Conservation (phyloP, 2,888 invertebrate species). For the Ormyrus thymus region DNA sequence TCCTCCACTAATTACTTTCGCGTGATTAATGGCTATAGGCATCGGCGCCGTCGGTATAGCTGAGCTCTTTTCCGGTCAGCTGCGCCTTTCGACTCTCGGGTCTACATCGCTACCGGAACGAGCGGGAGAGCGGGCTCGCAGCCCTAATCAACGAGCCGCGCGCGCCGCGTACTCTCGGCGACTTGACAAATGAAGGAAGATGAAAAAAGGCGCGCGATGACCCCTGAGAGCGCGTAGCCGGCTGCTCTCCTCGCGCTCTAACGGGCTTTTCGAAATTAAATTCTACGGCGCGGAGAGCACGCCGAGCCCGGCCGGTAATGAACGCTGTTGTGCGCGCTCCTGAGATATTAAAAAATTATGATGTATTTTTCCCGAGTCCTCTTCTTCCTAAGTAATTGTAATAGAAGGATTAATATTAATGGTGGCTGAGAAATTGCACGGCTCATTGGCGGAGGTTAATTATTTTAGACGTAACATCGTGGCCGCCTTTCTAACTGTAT, state of each 20-base stretch:
- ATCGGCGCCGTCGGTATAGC: slow-evolving; percentile 52
- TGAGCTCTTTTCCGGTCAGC: slow-evolving; percentile 36
- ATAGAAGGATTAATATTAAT: neutral
- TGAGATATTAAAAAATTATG: slow-evolving; percentile 26
- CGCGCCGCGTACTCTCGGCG: slow-evolving; percentile 56
- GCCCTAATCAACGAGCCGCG: slow-evolving; percentile 63
- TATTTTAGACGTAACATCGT: too few species aligned
- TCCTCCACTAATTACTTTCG: slow-evolving; percentile 69
- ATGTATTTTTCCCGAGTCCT: neutral
- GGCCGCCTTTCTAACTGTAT: too few species aligned
- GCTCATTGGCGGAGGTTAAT: too few species aligned
- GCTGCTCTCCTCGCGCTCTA: neutral
- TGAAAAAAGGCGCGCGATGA: slow-evolving; percentile 39
- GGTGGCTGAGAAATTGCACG: too few species aligned
- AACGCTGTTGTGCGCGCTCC: slow-evolving; percentile 7
- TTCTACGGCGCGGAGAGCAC: slow-evolving; percentile 3
- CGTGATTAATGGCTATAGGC: slow-evolving; percentile 67
- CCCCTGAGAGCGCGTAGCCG: neutral
- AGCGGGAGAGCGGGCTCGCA: neutral
- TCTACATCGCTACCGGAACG: neutral
- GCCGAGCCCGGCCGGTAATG: slow-evolving; percentile 9
- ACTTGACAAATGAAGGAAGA: slow-evolving; percentile 64
- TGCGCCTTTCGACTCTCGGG: neutral
- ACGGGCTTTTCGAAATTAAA: slow-evolving; percentile 45
- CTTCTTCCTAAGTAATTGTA: neutral